Percentiles rank a stretch among this genome's conserved stretches.
Conservation (phyloP, 2,797 vertebrate species). For the Ficedula albicollis region DNA sequence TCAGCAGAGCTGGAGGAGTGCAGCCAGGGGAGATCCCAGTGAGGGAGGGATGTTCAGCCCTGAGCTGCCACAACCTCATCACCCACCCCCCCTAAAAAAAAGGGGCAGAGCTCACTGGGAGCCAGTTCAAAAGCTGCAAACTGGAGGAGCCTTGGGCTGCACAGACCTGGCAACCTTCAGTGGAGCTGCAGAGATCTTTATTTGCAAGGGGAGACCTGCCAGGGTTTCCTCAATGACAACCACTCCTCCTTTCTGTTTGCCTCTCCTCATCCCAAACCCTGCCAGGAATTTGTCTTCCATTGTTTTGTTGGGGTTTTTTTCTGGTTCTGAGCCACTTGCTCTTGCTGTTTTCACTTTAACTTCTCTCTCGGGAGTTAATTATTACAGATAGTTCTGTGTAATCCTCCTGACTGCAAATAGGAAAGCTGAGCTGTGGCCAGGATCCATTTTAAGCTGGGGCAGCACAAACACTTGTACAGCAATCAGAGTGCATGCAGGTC, state of each 20-base stretch:
- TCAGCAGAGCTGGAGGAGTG: background rate
- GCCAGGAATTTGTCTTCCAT: background rate
- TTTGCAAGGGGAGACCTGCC: background rate
- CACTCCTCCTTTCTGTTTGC: background rate
- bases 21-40: background rate
- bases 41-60: background rate
- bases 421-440: background rate
- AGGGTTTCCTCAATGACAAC: background rate
- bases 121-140: background rate
- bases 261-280: background rate
- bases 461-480: background rate
- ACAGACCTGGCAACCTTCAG: fast-evolving
- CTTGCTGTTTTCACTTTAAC: background rate
- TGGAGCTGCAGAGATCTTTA: background rate
- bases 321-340: background rate
- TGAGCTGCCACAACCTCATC: background rate
- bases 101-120: background rate
- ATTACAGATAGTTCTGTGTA: background rate
- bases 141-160: background rate
- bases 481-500: background rate
- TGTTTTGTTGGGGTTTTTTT: background rate
- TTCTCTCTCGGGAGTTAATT: conserved; percentile 15
- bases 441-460: background rate
- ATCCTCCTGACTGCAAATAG: background rate
- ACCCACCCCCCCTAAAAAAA: background rate